Evolutionary conservation across 1,140 invertebrate species (phyloP).

Genomic region (Rhyacophila brunnea): DNA sequence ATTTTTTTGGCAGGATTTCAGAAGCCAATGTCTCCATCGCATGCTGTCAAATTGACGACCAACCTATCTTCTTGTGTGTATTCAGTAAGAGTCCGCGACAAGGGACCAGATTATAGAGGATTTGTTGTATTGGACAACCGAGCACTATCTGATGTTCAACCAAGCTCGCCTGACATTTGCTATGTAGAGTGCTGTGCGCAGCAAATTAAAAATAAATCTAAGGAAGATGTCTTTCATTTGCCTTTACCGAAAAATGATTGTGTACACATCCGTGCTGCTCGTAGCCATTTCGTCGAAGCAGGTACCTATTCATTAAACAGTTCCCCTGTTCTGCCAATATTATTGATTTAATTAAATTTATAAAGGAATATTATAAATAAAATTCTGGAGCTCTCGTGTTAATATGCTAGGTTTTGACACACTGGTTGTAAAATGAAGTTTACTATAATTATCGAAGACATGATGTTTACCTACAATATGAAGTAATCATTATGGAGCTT

Average conservation of each 20-base stretch:
- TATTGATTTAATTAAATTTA: too few relatives aligned
- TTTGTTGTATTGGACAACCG: conserved; percentile 64
- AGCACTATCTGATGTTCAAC: conserved; percentile 1
- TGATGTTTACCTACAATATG: too few relatives aligned
- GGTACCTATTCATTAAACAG: too few relatives aligned
- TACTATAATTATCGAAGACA: too few relatives aligned
- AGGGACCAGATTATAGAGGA: conserved; percentile 69
- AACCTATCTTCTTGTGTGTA: conserved; percentile 63
- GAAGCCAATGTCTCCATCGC: conserved; percentile 62
- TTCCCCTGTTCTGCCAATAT: too few relatives aligned
- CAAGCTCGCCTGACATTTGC: conserved; percentile 2
- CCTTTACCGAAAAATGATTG: conserved; percentile 43
- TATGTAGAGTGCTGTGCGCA: conserved; percentile 10
- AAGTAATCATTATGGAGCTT: too few relatives aligned
- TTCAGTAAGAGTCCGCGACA: conserved; percentile 68
- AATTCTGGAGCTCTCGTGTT: too few relatives aligned
- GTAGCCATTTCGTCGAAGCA: conserved; percentile 51
- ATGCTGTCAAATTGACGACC: conserved; percentile 69
- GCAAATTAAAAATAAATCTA: not conserved
- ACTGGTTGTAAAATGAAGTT: too few relatives aligned
- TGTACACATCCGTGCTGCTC: conserved; percentile 68
- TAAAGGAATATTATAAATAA: too few relatives aligned
- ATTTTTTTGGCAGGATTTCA: conserved; percentile 56
- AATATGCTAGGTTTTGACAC: too few relatives aligned
- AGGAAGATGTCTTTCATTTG: not conserved